A percentile compares a stretch with the other conserved stretches of the same genome.
phyloP scores from a whole-genome alignment of 2,888 invertebrate genomes.

The Byasa hedistus region DNA sequence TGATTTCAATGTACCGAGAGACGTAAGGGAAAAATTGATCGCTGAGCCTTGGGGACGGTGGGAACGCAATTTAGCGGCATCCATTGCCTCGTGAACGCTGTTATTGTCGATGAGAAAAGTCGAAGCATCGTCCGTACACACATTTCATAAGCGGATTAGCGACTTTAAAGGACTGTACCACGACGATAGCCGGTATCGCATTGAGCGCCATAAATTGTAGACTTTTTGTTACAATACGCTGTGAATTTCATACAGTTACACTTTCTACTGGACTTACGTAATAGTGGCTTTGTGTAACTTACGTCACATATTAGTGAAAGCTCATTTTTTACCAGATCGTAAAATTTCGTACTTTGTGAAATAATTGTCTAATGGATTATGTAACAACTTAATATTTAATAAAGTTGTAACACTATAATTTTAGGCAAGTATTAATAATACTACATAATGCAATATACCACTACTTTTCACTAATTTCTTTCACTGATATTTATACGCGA shows the following conservation, averaged over 20 bases:
- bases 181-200: slow-evolving; percentile 60
- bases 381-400: background rate
- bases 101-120: slow-evolving; percentile 65
- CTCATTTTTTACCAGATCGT: background rate
- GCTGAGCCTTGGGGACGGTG: slow-evolving; percentile 30
- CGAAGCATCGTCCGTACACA: slow-evolving; percentile 49
- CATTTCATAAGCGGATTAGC: slow-evolving; percentile 69
- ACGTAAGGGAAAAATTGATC: slow-evolving; percentile 35
- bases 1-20: slow-evolving; percentile 28
- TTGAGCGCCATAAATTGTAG: slow-evolving; percentile 57
- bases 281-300: slow-evolving; percentile 37
- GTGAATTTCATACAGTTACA: slow-evolving; percentile 50
- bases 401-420: background rate
- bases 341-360: background rate
- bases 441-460: background rate
- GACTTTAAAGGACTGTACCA: slow-evolving; percentile 64
- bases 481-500: no score
- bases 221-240: slow-evolving; percentile 62
- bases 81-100: slow-evolving; percentile 41
- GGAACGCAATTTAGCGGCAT: slow-evolving; percentile 48
- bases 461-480: background rate
- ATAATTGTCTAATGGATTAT: background rate
- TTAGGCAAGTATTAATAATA: background rate
- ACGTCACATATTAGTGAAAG: slow-evolving; percentile 4
- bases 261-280: slow-evolving; percentile 50